phyloP scores from a whole-genome alignment of 2,113 vertebrate species.

The Sialia sialis region DNA sequence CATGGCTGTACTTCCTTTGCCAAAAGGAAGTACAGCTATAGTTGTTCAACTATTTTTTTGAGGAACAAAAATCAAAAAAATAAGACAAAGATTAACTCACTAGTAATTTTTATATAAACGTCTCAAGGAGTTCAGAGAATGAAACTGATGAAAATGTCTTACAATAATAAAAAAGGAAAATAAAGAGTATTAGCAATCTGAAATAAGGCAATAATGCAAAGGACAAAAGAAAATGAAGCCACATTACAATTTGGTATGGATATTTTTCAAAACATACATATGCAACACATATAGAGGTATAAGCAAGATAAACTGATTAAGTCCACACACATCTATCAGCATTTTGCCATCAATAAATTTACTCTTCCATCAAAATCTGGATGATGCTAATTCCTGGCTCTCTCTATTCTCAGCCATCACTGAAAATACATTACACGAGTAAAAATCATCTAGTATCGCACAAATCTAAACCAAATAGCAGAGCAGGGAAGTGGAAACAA shows the following conservation, averaged over 20 bases:
- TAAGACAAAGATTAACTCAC: conserved; percentile 74
- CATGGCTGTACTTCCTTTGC: background rate
- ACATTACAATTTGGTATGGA: background rate
- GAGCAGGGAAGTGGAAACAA: background rate
- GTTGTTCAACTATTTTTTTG: background rate
- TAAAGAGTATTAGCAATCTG: conserved; percentile 27
- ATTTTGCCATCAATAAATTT: background rate
- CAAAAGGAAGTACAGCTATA: conserved; percentile 6
- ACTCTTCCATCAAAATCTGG: background rate
- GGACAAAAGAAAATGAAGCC: background rate
- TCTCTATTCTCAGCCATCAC: background rate
- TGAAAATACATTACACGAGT: background rate
- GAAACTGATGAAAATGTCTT: conserved; percentile 80
- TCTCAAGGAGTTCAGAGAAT: conserved; percentile 87
- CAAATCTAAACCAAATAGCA: background rate
- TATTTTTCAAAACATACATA: background rate
- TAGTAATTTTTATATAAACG: conserved; percentile 86
- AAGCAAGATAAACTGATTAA: background rate
- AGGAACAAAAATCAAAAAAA: conserved; percentile 28
- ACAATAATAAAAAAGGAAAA: conserved; percentile 53
- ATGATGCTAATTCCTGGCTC: background rate
- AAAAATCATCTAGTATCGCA: background rate
- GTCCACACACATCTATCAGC: background rate
- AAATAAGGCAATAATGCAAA: conserved; percentile 19
- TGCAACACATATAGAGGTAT: background rate